Evolutionary conservation across 2,888 invertebrate genomes (phyloP).

Genomic region (Tipula unca): DNA sequence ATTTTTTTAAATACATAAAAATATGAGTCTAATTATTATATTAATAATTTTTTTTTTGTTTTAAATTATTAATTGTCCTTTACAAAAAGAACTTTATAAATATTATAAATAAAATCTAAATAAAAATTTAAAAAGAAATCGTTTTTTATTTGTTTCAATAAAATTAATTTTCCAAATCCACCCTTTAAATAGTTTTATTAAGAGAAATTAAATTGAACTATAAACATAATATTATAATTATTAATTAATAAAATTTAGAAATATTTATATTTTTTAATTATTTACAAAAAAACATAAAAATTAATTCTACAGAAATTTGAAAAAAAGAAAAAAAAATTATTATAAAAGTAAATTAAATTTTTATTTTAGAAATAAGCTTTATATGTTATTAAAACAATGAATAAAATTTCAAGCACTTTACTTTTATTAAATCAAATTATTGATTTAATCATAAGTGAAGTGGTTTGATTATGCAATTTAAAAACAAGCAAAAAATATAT

Average conservation of each 20-base stretch:
- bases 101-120: background rate
- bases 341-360: background rate
- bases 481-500: background rate
- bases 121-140: background rate
- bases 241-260: background rate
- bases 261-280: slow-evolving; percentile 14
- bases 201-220: background rate
- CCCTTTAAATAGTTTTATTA: background rate
- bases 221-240: background rate
- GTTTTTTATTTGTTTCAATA: background rate
- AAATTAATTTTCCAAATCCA: background rate
- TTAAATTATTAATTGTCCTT: background rate
- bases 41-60: background rate
- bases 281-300: background rate
- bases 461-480: background rate
- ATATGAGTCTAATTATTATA: slow-evolving; percentile 9
- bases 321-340: background rate
- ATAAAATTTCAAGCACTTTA: background rate
- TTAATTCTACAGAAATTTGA: background rate
- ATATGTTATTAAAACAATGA: background rate
- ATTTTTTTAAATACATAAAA: background rate
- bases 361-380: background rate
- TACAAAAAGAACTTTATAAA: background rate
- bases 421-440: background rate
- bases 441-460: background rate